Percentiles rank a stretch among this genome's conserved stretches.
phyloP scores from a whole-genome alignment of 2,113 vertebrate species.

The Lepus americanus region DNA sequence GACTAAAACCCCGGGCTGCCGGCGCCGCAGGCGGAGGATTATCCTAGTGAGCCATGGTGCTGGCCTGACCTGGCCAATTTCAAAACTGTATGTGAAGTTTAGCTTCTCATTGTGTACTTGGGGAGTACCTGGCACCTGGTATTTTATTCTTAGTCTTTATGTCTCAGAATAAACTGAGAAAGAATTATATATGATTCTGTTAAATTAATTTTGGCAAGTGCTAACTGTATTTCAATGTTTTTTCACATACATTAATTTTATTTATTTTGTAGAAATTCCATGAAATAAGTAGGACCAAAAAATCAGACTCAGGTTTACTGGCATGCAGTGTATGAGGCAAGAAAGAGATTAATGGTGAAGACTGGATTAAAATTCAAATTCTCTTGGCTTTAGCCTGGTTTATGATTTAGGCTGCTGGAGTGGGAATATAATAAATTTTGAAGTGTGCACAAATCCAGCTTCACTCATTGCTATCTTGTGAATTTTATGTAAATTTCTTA shows the following conservation, averaged over 20 bases:
- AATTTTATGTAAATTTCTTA: not conserved
- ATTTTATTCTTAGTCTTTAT: not conserved
- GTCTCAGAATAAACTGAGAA: not conserved
- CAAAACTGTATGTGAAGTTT: not conserved
- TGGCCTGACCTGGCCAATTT: not conserved
- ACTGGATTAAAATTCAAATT: not conserved
- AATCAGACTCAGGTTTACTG: not conserved
- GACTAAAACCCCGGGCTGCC: too few species aligned
- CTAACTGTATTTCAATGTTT: not conserved
- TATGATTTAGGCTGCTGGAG: not conserved
- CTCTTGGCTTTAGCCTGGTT: not conserved
- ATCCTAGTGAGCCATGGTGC: too few species aligned
- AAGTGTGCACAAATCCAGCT: not conserved
- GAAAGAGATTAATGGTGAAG: not conserved
- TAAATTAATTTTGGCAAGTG: not conserved
- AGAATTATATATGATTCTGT: not conserved
- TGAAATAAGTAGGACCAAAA: not conserved
- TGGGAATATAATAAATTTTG: not conserved
- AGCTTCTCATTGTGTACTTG: too few species aligned
- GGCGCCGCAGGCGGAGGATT: too few species aligned
- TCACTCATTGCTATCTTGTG: not conserved
- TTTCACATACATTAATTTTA: constrained; percentile 41
- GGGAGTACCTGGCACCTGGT: not conserved
- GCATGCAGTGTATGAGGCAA: not conserved
- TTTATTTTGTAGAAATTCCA: constrained; percentile 34